phyloP scores from a whole-genome alignment of 2,797 vertebrate genomes.

The Sciurus carolinensis region DNA sequence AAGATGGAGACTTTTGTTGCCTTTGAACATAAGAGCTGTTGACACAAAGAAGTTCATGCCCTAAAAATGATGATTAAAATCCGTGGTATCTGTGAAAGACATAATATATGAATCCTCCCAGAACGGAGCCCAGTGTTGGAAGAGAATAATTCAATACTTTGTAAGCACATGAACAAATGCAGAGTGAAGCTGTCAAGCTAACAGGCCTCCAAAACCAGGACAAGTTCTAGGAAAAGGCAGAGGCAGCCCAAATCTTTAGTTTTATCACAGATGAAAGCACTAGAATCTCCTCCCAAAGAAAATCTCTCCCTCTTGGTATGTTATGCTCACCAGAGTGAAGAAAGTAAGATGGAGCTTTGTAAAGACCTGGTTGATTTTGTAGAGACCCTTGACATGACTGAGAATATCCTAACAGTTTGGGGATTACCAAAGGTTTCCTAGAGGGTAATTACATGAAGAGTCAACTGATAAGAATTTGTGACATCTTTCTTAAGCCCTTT shows the following conservation, averaged over 20 bases:
- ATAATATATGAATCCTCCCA: no score
- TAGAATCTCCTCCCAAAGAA: background rate
- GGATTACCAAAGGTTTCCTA: background rate
- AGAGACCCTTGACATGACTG: background rate
- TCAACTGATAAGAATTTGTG: background rate
- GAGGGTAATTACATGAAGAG: background rate
- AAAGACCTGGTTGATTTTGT: background rate
- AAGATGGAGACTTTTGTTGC: background rate
- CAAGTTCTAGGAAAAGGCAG: fast-evolving
- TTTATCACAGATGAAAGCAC: background rate
- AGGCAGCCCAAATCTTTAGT: fast-evolving
- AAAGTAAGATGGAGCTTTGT: fast-evolving
- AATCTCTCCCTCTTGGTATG: fast-evolving
- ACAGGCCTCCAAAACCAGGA: fast-evolving
- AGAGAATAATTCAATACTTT: background rate
- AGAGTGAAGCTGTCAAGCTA: background rate
- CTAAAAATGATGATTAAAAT: no score
- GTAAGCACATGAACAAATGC: no score
- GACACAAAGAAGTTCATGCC: no score
- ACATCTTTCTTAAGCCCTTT: background rate
- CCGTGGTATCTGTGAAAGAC: no score
- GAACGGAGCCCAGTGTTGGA: fast-evolving
- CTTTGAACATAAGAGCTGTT: background rate
- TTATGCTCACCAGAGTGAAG: fast-evolving
- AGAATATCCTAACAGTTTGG: background rate